Base-by-base conservation (phyloP, 1,140 invertebrate genomes). In the Anthonomus grandis region DNA sequence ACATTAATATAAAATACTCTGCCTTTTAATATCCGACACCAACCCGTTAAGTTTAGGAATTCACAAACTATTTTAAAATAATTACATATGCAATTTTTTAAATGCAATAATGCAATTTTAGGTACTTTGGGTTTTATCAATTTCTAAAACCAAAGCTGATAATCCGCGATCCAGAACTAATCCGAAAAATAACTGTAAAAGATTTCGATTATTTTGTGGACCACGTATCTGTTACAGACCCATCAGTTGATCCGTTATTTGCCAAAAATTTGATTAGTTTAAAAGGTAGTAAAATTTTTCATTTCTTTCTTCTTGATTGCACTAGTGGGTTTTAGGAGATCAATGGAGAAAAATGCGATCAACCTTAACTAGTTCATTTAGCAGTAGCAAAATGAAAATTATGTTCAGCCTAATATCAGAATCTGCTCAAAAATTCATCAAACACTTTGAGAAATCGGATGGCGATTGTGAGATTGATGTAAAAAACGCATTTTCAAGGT, bases 91-190 rank as follows among this genome's bases (percentile, higher is more conserved):
- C n/a, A n/a, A n/a, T n/a, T n/a, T n/a, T n/a, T n/a, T n/a, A n/a
- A n/a, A n/a, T n/a, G n/a, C n/a, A n/a, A n/a, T n/a, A n/a, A n/a
- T n/a, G n/a, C n/a, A 39, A 21, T 44, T 58, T 44, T 31, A 64
- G 59, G 13, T 56, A 61, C 45, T 53, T 24, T 46, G 59, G 59
- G 25, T 36, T 56, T 2, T 81, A 72, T 38, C 76, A 82, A 50
- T 75, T 83, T 21, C 17, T 71, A 0, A 74, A 66, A 2, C 82
- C 83, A 0, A 59, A 73, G 2, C 55, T 84, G 4, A 49, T 84
- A 8, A 60, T 86, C 0, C 75, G 77, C 27, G 82, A 85, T 64
- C 78, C 78, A 0, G 81, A 85, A 12, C 21, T 84, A 5, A 63
- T 68, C 3, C 64, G 64, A 49, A 10, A 55, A 48, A 38, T 68